These are phyloP conservation scores for Vanessa tameamea DNA, from an alignment of 1,140 invertebrate species.

Conservation along the genomic window DNA sequence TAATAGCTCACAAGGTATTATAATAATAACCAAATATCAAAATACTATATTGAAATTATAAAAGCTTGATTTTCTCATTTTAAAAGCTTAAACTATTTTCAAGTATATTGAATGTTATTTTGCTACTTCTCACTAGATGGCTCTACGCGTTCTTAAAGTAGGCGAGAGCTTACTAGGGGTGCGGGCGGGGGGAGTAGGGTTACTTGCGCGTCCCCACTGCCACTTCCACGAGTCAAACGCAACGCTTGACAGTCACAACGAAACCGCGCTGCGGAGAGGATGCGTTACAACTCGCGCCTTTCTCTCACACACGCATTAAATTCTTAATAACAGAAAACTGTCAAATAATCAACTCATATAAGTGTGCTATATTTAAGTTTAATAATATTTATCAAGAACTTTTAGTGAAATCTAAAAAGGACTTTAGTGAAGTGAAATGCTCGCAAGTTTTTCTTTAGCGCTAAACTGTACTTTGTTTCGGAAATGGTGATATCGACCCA, in stretches of 20 bases:
- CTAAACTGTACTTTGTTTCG: constrained; percentile 77
- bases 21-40: no score
- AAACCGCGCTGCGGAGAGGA: constrained; percentile 62
- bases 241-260: constrained; percentile 72
- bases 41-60: no score
- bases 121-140: constrained; percentile 69
- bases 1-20: no score
- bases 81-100: not conserved
- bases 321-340: constrained; percentile 72
- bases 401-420: constrained; percentile 42
- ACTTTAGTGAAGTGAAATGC: constrained; percentile 71
- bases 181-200: constrained; percentile 52
- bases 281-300: constrained; percentile 51
- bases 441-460: constrained; percentile 71
- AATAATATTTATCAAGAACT: constrained; percentile 45
- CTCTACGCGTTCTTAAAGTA: constrained; percentile 46
- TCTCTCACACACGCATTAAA: constrained; percentile 65
- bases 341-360: constrained; percentile 52
- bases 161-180: constrained; percentile 52
- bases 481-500: constrained; percentile 80
- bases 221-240: constrained; percentile 67
- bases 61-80: no score
- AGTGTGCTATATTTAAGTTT: constrained; percentile 47
- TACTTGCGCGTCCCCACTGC: constrained; percentile 66
- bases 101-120: not conserved